phyloP scores from a whole-genome alignment of 2,113 vertebrate species.

The Polypterus bichir region DNA sequence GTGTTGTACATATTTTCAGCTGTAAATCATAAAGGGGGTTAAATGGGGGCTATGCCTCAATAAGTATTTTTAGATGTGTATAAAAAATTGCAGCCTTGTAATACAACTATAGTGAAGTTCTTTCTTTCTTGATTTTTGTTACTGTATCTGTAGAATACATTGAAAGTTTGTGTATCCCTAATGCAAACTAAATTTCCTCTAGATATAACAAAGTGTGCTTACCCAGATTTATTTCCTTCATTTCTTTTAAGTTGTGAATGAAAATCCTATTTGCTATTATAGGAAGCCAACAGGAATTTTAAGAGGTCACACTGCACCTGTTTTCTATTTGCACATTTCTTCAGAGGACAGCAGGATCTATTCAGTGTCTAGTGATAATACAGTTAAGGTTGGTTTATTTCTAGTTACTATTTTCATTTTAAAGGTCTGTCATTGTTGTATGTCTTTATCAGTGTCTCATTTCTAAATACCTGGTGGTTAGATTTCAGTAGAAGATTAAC shows the following conservation, averaged over 20 bases:
- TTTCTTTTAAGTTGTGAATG: background rate
- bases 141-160: too few species aligned
- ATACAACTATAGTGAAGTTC: too few species aligned
- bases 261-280: slow-evolving; percentile 13
- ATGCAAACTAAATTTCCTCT: too few species aligned
- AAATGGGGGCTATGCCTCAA: too few species aligned
- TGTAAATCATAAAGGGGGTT: too few species aligned
- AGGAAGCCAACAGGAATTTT: slow-evolving; percentile 48
- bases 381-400: slow-evolving; percentile 34
- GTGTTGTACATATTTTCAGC: too few species aligned
- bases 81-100: too few species aligned
- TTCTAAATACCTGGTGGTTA: background rate
- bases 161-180: too few species aligned
- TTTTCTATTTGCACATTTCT: slow-evolving; percentile 38
- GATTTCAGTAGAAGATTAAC: too few species aligned
- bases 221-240: background rate
- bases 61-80: too few species aligned
- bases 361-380: slow-evolving; percentile 45
- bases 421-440: background rate
- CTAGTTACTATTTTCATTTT: background rate
- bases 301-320: slow-evolving; percentile 43
- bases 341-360: slow-evolving; percentile 51
- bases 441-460: background rate
- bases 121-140: too few species aligned
- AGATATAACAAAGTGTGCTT: too few species aligned